Percentiles rank a stretch among this genome's conserved stretches.
Evolutionary conservation across 2,888 invertebrate genomes (phyloP).

Genomic region (Steinernema scapterisci): DNA sequence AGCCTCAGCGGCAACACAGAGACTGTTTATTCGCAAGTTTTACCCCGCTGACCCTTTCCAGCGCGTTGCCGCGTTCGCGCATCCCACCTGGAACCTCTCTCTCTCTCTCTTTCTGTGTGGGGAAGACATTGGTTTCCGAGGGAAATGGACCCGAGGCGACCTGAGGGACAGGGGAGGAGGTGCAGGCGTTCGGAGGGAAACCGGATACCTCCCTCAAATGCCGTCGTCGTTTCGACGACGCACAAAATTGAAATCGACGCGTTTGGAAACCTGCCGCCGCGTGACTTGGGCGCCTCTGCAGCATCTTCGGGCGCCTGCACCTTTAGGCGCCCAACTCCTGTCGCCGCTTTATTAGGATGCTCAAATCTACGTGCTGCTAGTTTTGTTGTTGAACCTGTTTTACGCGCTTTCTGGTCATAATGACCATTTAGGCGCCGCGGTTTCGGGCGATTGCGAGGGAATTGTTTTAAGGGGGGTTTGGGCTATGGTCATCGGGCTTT

Average conservation of each 20-base stretch:
- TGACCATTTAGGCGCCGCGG: background rate
- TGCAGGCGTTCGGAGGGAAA: background rate
- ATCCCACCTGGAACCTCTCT: background rate
- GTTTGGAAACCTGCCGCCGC: conserved; percentile 11
- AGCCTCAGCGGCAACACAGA: too few species aligned
- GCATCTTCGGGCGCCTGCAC: too few species aligned
- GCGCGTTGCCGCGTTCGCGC: conserved; percentile 1
- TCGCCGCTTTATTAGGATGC: conserved; percentile 21
- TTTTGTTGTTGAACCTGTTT: conserved; percentile 9
- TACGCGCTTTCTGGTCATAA: background rate
- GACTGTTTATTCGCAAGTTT: conserved; percentile 12
- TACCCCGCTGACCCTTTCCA: conserved; percentile 2
- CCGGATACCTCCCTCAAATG: conserved; percentile 13
- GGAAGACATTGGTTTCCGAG: too few species aligned
- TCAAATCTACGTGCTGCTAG: background rate
- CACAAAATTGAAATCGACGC: conserved; percentile 5
- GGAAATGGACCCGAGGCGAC: too few species aligned
- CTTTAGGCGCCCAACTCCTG: background rate
- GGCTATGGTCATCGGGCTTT: too few species aligned
- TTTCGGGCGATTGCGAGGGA: too few species aligned
- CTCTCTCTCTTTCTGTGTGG: too few species aligned
- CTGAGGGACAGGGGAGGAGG: too few species aligned
- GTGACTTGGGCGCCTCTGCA: background rate
- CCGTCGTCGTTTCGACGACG: conserved; percentile 7
- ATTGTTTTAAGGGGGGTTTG: too few species aligned